These are phyloP conservation scores for Drosophila limbata DNA, from an alignment of 2,888 invertebrate species.

Conservation along the genomic window DNA sequence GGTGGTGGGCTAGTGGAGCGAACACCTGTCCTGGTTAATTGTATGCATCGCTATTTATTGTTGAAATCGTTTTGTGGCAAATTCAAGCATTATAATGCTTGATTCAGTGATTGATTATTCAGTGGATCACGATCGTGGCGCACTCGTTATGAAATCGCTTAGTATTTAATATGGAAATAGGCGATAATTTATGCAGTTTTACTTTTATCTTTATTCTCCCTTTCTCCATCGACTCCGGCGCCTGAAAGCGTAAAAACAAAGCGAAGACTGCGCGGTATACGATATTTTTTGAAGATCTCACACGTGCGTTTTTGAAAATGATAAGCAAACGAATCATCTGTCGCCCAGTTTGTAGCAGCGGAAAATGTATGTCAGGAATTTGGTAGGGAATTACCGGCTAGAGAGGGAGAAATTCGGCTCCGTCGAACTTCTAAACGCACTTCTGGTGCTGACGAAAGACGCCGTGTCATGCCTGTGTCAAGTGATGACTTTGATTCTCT, in stretches of 20 bases:
- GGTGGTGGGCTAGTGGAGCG: background rate
- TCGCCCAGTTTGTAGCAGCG: too few relatives aligned
- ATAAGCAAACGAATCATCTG: too few relatives aligned
- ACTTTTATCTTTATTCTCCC: constrained; percentile 11
- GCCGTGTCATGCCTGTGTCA: too few relatives aligned
- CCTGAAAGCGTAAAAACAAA: constrained; percentile 64
- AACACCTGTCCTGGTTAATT: constrained; percentile 48
- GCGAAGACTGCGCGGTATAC: constrained; percentile 35
- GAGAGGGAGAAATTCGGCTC: too few relatives aligned
- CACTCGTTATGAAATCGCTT: constrained; percentile 52
- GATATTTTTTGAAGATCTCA: too few relatives aligned
- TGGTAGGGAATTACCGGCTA: too few relatives aligned
- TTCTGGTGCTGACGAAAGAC: too few relatives aligned
- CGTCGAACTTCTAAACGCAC: too few relatives aligned
- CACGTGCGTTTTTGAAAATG: too few relatives aligned
- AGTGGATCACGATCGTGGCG: constrained; percentile 31
- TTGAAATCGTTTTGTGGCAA: constrained; percentile 35
- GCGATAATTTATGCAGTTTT: constrained; percentile 63
- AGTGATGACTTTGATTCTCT: too few relatives aligned
- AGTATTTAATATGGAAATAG: constrained; percentile 56
- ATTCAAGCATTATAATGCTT: constrained; percentile 63
- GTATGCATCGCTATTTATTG: constrained; percentile 45
- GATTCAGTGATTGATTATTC: too few relatives aligned
- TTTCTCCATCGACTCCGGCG: constrained; percentile 11
- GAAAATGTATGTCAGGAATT: too few relatives aligned